Evolutionary conservation across 1,140 invertebrate genomes (phyloP).

Genomic region (Argopecten irradians): DNA sequence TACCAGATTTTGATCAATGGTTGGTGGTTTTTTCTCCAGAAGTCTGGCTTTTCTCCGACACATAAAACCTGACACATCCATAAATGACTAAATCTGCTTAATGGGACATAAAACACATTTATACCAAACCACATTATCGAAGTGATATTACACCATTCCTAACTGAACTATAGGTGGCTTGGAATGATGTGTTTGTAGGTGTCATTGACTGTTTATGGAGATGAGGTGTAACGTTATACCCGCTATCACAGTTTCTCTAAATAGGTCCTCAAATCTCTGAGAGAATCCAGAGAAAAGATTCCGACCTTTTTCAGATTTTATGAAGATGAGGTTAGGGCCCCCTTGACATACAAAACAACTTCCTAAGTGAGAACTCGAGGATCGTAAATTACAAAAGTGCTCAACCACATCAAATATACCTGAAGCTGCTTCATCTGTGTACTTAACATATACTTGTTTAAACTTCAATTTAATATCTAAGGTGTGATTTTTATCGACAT

Average conservation of each 20-base stretch:
- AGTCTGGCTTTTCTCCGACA: no score
- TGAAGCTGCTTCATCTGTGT: not conserved
- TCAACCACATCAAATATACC: not conserved
- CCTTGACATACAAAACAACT: not conserved
- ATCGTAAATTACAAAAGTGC: not conserved
- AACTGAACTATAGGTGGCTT: no score
- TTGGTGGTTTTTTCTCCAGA: no score
- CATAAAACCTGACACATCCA: no score
- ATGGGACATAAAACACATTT: no score
- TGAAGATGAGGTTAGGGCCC: conserved; percentile 5
- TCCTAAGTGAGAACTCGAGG: not conserved
- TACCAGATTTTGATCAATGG: no score
- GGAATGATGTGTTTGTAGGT: no score
- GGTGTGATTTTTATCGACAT: not conserved
- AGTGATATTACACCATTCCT: no score
- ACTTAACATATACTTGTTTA: not conserved
- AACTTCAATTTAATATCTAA: not conserved
- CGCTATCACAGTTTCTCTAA: not conserved
- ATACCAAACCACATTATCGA: no score
- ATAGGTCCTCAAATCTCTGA: not conserved
- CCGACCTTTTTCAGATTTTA: not conserved
- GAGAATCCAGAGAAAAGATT: no score
- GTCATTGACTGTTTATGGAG: conserved; percentile 1
- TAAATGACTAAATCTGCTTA: no score
- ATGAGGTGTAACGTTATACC: not conserved